Percentiles rank a stretch among this genome's conserved stretches.
phyloP scores from a whole-genome alignment of 2,113 vertebrate genomes.

The Psilopsiagon aurifrons region DNA sequence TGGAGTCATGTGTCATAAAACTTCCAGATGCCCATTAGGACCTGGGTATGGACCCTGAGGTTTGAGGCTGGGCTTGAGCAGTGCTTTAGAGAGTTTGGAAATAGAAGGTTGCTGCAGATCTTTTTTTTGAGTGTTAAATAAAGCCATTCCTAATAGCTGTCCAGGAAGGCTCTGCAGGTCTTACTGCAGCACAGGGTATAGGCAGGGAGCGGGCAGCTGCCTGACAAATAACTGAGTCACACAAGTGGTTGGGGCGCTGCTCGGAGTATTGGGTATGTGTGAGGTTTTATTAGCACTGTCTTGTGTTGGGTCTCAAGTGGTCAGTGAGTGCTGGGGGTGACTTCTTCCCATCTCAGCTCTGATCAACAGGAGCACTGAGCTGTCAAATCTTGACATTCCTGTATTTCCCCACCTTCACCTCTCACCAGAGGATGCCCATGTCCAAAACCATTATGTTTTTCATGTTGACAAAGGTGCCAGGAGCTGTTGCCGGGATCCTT shows the following conservation, averaged over 20 bases:
- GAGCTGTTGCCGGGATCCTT: background rate
- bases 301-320: accelerated
- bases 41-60: accelerated
- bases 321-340: background rate
- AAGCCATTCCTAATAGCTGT: background rate
- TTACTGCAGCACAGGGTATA: background rate
- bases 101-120: background rate
- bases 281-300: background rate
- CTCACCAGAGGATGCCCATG: background rate
- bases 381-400: background rate
- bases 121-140: background rate
- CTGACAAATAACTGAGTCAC: background rate
- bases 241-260: background rate
- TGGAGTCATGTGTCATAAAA: background rate
- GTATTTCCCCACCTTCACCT: background rate
- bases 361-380: background rate
- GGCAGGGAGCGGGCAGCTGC: background rate
- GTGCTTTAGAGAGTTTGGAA: background rate
- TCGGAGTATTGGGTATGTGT: background rate
- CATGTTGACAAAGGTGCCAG: accelerated
- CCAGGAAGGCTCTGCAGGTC: background rate
- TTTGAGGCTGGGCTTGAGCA: background rate
- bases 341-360: background rate
- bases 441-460: background rate
- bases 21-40: background rate